Conservation (phyloP, 2,888 invertebrate species). For the Biston betularia region DNA sequence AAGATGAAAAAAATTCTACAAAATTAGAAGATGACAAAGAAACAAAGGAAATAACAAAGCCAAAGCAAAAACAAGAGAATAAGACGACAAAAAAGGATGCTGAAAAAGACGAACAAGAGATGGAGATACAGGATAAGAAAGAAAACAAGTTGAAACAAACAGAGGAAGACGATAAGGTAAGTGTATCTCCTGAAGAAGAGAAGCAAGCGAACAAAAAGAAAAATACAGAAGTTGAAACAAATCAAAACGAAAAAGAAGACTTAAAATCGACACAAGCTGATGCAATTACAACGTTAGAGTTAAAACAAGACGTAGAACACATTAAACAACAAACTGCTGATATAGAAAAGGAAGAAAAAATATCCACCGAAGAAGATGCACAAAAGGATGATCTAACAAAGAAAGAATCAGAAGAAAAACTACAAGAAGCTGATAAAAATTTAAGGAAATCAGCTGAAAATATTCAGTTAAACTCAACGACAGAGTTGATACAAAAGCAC, state of each 20-base stretch:
- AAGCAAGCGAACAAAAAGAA: conserved; percentile 14
- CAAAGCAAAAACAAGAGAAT: conserved; percentile 13
- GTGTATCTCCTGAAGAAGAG: conserved; percentile 11
- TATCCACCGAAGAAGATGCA: conserved; percentile 16
- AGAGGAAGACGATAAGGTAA: conserved; percentile 7
- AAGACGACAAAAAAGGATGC: neutral
- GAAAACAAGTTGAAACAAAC: conserved; percentile 21
- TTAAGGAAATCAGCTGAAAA: too few species aligned
- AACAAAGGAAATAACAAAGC: neutral
- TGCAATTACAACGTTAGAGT: conserved; percentile 22
- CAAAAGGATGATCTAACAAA: conserved; percentile 13
- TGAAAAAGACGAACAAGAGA: conserved; percentile 2
- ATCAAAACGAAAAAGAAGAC: conserved; percentile 33
- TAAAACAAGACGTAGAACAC: conserved; percentile 11
- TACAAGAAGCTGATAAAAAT: neutral
- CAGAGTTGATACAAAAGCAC: conserved; percentile 9
- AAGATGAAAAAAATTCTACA: conserved; percentile 31
- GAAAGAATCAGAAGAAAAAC: conserved; percentile 6
- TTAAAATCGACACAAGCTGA: neutral
- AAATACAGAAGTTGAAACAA: neutral
- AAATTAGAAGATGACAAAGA: neutral
- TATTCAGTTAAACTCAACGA: neutral
- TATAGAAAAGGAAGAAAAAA: too few species aligned
- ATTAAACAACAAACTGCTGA: too few species aligned
- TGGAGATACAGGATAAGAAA: conserved; percentile 32